Evolutionary conservation across 2,113 vertebrate genomes (phyloP).

Genomic region (Myocastor coypus): DNA sequence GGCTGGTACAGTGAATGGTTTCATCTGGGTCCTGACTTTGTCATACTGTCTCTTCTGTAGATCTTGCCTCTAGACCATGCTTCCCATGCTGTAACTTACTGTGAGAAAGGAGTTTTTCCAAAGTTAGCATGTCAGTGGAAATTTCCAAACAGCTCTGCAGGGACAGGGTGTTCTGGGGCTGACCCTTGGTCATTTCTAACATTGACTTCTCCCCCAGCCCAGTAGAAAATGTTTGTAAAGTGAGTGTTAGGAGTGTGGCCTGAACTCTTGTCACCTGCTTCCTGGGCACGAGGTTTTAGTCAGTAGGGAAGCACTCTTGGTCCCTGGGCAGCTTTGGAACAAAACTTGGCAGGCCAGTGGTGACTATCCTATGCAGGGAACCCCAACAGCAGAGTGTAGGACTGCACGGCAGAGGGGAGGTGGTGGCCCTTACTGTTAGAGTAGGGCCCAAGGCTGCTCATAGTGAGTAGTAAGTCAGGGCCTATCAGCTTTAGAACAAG

Average conservation of each 20-base stretch:
- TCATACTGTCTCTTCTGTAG: too few species aligned
- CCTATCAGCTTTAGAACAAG: not conserved
- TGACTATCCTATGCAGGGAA: not conserved
- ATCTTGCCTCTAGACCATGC: not conserved
- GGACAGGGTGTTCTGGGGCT: not conserved
- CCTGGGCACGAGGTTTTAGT: not conserved
- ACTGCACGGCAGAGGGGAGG: not conserved
- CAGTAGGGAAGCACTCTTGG: not conserved
- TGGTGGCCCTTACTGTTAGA: not conserved
- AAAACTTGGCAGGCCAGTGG: not conserved
- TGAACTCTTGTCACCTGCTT: not conserved
- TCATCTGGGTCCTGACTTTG: not conserved
- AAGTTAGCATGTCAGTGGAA: not conserved
- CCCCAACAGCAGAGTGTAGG: not conserved
- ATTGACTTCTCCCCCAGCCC: not conserved
- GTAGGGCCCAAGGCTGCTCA: not conserved
- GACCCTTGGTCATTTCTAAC: not conserved
- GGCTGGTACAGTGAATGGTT: not conserved
- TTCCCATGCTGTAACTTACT: not conserved
- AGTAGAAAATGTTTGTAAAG: not conserved
- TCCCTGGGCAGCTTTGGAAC: not conserved
- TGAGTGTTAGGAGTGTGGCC: not conserved
- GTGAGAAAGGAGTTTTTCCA: not conserved
- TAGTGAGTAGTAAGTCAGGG: not conserved
- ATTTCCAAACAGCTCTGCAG: not conserved